A percentile compares a stretch with the other conserved stretches of the same genome.
Conservation (phyloP, 2,888 invertebrate genomes). For the Scrobipalpa atriplicella region DNA sequence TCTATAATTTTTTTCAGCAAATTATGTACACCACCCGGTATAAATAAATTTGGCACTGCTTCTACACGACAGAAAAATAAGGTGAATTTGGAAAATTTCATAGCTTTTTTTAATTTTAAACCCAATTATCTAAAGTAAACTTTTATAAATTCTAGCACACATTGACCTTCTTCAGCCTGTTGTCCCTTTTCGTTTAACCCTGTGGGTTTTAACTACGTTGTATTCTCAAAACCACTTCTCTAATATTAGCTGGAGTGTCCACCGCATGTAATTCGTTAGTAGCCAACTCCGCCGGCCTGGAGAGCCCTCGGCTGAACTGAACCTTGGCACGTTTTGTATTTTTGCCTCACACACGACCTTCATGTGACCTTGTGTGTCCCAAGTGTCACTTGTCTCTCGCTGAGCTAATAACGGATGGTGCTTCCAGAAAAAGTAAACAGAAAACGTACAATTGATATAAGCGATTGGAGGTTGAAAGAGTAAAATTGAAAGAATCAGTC, state of each 20-base stretch:
- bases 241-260: constrained; percentile 45
- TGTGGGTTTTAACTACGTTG: neutral
- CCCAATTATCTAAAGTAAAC: neutral
- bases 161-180: neutral
- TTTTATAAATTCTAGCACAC: neutral
- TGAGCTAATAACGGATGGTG: neutral
- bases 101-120: too few relatives aligned
- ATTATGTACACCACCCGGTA: too few relatives aligned
- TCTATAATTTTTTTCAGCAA: too few relatives aligned
- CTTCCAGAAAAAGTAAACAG: neutral
- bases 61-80: too few relatives aligned
- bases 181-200: constrained; percentile 8
- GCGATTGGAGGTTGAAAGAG: too few relatives aligned
- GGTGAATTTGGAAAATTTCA: too few relatives aligned
- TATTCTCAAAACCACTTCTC: constrained; percentile 31
- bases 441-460: neutral
- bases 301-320: constrained; percentile 49
- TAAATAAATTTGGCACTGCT: too few relatives aligned
- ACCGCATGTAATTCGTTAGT: constrained; percentile 47
- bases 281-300: constrained; percentile 35
- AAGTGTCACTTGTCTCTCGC: constrained; percentile 5
- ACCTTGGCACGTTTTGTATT: constrained; percentile 31
- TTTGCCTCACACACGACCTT: constrained; percentile 45
- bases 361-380: constrained; percentile 37
- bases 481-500: too few relatives aligned